These are phyloP conservation scores for Strix uralensis DNA, from an alignment of 2,113 vertebrate genomes.

Conservation along the genomic window DNA sequence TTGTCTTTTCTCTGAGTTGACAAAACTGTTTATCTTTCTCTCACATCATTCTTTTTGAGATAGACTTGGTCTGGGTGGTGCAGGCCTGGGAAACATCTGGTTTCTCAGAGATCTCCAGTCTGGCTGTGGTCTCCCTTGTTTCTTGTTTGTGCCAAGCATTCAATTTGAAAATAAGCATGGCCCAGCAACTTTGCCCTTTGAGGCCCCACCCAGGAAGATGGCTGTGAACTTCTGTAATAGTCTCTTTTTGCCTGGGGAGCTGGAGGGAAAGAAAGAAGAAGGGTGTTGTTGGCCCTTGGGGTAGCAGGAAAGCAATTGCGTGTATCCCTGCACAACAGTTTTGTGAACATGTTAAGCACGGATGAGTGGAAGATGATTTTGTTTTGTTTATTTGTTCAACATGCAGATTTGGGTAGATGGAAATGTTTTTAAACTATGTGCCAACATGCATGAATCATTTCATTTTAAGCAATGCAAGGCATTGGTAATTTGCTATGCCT, in stretches of 20 bases:
- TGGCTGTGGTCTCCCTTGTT: neutral
- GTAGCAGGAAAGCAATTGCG: neutral
- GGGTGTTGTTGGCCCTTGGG: neutral
- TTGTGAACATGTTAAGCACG: neutral
- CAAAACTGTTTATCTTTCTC: neutral
- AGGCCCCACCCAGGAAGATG: neutral
- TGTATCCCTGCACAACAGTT: neutral
- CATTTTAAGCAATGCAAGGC: neutral
- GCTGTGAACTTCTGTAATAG: neutral
- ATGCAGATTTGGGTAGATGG: neutral
- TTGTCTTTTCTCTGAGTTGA: neutral
- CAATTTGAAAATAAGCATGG: neutral
- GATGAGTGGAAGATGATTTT: neutral
- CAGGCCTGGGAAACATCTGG: neutral
- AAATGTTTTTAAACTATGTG: neutral
- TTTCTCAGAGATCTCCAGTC: neutral
- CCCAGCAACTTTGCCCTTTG: neutral
- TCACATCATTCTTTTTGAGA: neutral
- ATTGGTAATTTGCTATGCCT: neutral
- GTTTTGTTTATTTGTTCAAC: neutral
- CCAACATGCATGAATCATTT: neutral
- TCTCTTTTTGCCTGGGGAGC: neutral
- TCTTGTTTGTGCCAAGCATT: neutral
- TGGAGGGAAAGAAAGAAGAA: neutral
- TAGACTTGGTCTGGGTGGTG: neutral